These are phyloP conservation scores for Pogonophryne albipinna DNA, from an alignment of 2,797 vertebrate genomes.

Conservation along the genomic window DNA sequence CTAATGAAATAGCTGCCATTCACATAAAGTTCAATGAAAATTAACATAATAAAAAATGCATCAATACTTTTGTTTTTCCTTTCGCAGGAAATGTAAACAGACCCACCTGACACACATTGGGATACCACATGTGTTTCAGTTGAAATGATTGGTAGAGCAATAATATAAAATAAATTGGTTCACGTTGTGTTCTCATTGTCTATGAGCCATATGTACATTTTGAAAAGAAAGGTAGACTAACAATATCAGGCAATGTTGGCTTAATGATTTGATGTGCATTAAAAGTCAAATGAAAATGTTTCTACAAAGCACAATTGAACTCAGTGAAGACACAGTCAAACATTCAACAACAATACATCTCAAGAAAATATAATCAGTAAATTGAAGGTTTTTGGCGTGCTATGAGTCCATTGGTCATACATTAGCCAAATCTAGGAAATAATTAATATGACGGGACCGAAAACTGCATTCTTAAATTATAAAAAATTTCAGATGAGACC, in stretches of 20 bases:
- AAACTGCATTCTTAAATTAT: too few species aligned
- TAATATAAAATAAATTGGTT: not conserved
- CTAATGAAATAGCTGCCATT: constrained; percentile 71
- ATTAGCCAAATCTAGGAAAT: too few species aligned
- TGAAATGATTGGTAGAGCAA: not conserved
- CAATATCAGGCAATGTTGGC: not conserved
- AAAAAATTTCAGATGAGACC: too few species aligned
- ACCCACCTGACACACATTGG: not conserved
- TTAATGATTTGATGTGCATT: not conserved
- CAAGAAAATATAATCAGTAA: not conserved
- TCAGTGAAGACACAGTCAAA: not conserved
- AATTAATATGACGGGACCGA: too few species aligned
- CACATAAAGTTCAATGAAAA: constrained; percentile 67
- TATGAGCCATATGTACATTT: not conserved
- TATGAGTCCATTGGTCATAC: too few species aligned
- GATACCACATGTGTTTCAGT: not conserved
- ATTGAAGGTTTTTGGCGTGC: too few species aligned
- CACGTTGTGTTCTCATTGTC: not conserved
- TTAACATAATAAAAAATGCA: constrained; percentile 66
- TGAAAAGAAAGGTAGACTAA: not conserved
- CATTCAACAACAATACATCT: not conserved
- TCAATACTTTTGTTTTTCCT: constrained; percentile 17
- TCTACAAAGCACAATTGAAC: not conserved
- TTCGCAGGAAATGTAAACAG: constrained; percentile 24
- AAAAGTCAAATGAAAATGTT: not conserved